Base-by-base conservation (phyloP, 2,113 vertebrate genomes). In the Lamprologus ornatipinnis region DNA sequence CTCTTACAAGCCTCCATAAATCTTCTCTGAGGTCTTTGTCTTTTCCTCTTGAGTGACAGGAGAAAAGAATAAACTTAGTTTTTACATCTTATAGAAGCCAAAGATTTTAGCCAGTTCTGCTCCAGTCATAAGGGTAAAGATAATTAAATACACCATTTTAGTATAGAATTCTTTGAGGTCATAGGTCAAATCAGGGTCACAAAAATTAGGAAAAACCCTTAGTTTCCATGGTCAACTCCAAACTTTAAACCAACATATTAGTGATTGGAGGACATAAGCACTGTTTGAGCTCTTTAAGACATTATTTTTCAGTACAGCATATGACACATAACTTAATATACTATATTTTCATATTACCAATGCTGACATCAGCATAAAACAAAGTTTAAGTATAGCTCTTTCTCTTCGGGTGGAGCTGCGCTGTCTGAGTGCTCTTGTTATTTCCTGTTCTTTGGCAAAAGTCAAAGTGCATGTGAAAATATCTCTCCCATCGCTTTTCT, bases 381-480 rank as follows among this genome's bases (percentile, higher is more conserved):
- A 37, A 65, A n/a, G 60, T 13, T 37, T 65, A 37, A 3, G 60
- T 65, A 37, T 65, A 65, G 33, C 10, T 5, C 60, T 65, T 65
- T 65, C 10, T 35, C 33, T 65, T 65, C 0, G 0, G 31, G 60
- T 12, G 17, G 31, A 63, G 19, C 19, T 1, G 19, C 4, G 10
- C 60, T 65, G 60, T 37, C 60, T 65, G 60, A 65, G 33, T 37
- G 10, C 33, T 65, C 19, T 65, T 65, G 33, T 37, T 42, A 45
- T 23, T 70, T 70, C n/a, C 37, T 23, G 37, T 23, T 0, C 11
- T 70, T 23, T 26, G 1, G 8, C 37, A 73, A 42, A 45, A 0
- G 37, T 73, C 65, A 17, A 73, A 73, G 7, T 73, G 8, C 68
- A 73, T 26, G n/a, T 73, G 21, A 45, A 73, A 73, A 73, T 45